phyloP scores from a whole-genome alignment of 2,113 vertebrate species.

The Isurus oxyrinchus region DNA sequence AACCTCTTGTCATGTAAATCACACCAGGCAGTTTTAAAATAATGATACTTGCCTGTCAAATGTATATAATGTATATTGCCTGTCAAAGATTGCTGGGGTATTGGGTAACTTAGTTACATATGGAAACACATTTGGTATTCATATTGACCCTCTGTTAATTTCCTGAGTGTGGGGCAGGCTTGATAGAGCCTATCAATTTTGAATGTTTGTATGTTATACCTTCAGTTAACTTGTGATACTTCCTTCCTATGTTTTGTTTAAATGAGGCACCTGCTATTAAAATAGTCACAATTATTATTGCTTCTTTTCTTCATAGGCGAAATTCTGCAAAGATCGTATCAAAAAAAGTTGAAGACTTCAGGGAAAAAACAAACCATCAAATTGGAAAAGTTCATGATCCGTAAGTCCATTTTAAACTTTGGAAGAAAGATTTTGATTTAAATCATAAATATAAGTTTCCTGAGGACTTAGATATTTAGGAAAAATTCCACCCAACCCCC shows the following conservation, averaged over 20 bases:
- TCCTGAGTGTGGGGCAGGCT: background rate
- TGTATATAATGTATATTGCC: background rate
- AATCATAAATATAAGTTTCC: background rate
- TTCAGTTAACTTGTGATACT: background rate
- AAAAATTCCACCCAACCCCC: background rate
- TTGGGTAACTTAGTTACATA: background rate
- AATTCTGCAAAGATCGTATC: conserved; percentile 56
- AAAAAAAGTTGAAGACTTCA: conserved; percentile 63
- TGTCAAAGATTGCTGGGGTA: background rate
- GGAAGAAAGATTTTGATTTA: background rate
- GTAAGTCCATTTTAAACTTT: conserved; percentile 53
- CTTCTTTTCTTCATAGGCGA: conserved; percentile 52
- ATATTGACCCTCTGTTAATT: background rate
- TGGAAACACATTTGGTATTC: background rate
- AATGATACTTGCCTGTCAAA: background rate
- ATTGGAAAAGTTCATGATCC: conserved; percentile 56
- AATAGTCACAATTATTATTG: background rate
- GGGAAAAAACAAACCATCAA: conserved; percentile 60
- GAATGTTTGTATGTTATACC: background rate
- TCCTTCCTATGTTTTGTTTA: background rate
- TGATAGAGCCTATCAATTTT: background rate
- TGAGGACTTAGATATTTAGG: background rate
- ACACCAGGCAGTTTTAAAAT: background rate
- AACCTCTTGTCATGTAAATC: background rate
- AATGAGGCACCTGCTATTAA: background rate